Evolutionary conservation across 2,113 vertebrate genomes (phyloP).

Genomic region (Calypte anna): DNA sequence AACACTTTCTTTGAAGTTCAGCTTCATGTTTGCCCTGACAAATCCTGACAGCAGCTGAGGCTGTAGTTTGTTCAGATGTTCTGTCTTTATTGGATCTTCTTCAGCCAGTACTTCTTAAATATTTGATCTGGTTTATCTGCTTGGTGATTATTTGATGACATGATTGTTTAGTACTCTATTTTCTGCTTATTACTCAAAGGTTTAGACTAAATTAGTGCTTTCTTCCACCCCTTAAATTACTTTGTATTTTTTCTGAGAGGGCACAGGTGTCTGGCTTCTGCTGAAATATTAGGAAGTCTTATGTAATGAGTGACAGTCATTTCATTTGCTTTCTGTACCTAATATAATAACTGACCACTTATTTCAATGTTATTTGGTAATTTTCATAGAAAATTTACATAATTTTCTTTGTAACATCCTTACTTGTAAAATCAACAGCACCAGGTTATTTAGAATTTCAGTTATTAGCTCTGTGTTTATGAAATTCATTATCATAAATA

Average conservation of each 20-base stretch:
- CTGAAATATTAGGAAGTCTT: constrained; percentile 11
- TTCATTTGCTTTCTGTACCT: background rate
- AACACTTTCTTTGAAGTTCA: background rate
- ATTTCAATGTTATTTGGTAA: constrained; percentile 21
- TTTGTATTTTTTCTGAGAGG: background rate
- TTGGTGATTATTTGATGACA: background rate
- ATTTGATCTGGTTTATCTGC: background rate
- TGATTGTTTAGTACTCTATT: background rate
- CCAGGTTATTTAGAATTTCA: background rate
- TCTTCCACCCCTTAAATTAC: background rate
- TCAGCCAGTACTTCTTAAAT: background rate
- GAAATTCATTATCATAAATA: constrained; percentile 56
- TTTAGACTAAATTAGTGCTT: constrained; percentile 16
- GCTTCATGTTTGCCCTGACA: background rate
- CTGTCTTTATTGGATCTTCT: background rate
- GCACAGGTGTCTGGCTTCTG: background rate
- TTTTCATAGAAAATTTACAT: constrained; percentile 7
- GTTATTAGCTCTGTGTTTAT: constrained; percentile 35
- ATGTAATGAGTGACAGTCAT: background rate
- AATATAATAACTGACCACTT: constrained; percentile 3
- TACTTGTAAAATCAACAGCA: background rate
- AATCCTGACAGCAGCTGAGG: background rate
- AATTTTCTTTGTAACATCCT: constrained; percentile 7
- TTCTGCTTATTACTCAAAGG: background rate
- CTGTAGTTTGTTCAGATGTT: background rate